These are phyloP conservation scores for Watsonalla cultraria DNA, from an alignment of 2,888 invertebrate genomes.

Conservation along the genomic window DNA sequence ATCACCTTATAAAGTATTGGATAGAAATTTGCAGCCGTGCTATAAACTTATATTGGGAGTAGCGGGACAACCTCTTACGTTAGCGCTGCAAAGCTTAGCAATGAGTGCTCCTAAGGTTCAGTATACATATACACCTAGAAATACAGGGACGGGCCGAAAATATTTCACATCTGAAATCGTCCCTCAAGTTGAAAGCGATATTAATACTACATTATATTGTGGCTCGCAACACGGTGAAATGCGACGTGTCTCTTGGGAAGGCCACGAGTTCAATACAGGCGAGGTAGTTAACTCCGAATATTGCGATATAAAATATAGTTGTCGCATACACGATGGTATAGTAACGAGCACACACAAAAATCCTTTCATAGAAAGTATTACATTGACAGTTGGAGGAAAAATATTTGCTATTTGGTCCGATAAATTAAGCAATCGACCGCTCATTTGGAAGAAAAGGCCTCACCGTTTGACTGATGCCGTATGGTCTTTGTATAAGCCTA, in stretches of 20 bases:
- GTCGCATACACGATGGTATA: conserved; percentile 85
- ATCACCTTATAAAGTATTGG: conserved; percentile 79
- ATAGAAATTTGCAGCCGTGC: conserved; percentile 80
- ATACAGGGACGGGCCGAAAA: conserved; percentile 54
- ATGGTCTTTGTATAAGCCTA: conserved; percentile 88
- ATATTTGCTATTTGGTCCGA: conserved; percentile 87
- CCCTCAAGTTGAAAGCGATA: conserved; percentile 44
- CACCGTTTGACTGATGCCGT: conserved; percentile 80
- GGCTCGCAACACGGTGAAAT: conserved; percentile 68
- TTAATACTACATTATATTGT: conserved; percentile 49
- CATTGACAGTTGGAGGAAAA: conserved; percentile 86
- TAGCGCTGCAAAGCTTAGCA: conserved; percentile 64
- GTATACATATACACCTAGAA: conserved; percentile 48
- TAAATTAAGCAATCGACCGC: conserved; percentile 77
- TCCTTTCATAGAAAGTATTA: conserved; percentile 78
- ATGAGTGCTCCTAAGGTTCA: conserved; percentile 49
- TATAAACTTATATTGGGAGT: conserved; percentile 75
- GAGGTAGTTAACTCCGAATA: conserved; percentile 80
- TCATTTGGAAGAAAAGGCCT: conserved; percentile 82
- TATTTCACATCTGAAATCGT: conserved; percentile 56
- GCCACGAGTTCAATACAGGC: conserved; percentile 82
- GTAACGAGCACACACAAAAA: conserved; percentile 80
- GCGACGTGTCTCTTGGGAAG: conserved; percentile 80
- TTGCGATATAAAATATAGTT: conserved; percentile 58
- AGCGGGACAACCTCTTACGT: conserved; percentile 57